Evolutionary conservation across 30 jellyfish, hydroid and myxozoan genomes (phyloP).

Genomic region (Sanderia malayensis): DNA sequence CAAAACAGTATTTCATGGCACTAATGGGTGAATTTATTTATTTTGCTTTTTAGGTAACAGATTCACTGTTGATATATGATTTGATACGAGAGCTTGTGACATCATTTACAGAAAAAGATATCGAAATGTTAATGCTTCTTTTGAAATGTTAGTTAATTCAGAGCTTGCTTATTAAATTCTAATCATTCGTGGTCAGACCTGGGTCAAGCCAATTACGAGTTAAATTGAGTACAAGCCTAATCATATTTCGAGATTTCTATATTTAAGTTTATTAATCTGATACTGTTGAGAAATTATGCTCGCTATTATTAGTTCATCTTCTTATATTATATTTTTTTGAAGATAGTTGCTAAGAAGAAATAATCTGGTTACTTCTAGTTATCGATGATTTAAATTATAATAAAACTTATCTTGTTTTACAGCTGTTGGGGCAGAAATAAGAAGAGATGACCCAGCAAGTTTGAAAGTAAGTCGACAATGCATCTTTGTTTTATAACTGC

Average conservation of each 20-base stretch:
- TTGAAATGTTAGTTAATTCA: constrained; percentile 54
- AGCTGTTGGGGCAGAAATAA: constrained; percentile 84
- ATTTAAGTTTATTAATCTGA: no score
- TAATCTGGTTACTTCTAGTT: neutral
- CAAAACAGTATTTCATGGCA: no score
- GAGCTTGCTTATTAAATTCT: neutral
- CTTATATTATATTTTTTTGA: no score
- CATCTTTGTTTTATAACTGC: no score
- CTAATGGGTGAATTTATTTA: neutral
- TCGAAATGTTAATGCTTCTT: constrained; percentile 77
- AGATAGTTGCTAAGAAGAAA: neutral
- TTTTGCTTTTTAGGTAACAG: constrained; percentile 58
- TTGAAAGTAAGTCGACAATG: constrained; percentile 76
- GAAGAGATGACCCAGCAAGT: constrained; percentile 86
- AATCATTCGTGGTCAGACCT: no score
- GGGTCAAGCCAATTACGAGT: no score
- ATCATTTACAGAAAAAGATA: constrained; percentile 73
- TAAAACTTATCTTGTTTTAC: neutral
- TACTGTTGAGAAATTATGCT: no score
- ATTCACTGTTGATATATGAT: constrained; percentile 65
- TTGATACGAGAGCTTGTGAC: constrained; percentile 58
- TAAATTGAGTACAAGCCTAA: no score
- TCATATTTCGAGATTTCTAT: no score
- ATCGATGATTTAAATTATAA: neutral
- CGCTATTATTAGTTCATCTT: no score